Conservation (phyloP, 2,797 vertebrate genomes). For the Tinamus major region DNA sequence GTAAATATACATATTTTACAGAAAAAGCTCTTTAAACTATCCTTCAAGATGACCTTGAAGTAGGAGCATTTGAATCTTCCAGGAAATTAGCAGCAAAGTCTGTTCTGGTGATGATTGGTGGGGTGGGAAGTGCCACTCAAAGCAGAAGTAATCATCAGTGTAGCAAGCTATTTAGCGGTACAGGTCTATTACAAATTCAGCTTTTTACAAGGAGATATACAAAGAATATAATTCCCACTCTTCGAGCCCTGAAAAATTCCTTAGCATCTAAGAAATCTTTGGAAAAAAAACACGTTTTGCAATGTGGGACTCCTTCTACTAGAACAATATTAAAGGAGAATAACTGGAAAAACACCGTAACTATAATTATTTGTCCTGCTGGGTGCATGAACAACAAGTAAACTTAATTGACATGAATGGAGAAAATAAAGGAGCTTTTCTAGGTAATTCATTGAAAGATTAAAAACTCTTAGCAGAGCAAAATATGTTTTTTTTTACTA, state of each 20-base stretch:
- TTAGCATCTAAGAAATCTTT: not conserved
- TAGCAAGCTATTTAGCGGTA: slow-evolving; percentile 79
- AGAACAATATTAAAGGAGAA: slow-evolving; percentile 33
- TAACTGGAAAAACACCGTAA: not conserved
- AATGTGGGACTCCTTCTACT: not conserved
- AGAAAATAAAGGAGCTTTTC: slow-evolving; percentile 30
- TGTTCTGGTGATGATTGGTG: slow-evolving; percentile 82
- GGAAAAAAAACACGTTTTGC: not conserved
- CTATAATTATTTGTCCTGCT: slow-evolving; percentile 3
- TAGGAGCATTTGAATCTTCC: slow-evolving; percentile 85
- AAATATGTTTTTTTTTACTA: not conserved
- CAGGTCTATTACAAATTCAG: slow-evolving; percentile 76
- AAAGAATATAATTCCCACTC: not conserved
- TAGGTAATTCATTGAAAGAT: not conserved
- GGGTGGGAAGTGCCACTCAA: slow-evolving; percentile 85
- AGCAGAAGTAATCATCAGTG: slow-evolving; percentile 75
- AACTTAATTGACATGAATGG: not conserved
- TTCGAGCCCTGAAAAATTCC: slow-evolving; percentile 9
- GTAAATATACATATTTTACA: slow-evolving; percentile 96
- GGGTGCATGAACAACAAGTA: not conserved
- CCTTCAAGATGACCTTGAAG: slow-evolving; percentile 88
- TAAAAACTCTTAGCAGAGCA: not conserved
- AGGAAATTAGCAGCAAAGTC: slow-evolving; percentile 85
- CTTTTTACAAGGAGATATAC: slow-evolving; percentile 41
- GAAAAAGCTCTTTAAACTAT: slow-evolving; percentile 83